Percentiles rank a stretch among this genome's conserved stretches.
These are phyloP conservation scores for Acronicta psi DNA, from an alignment of 2,888 invertebrate genomes.

Conservation along the genomic window DNA sequence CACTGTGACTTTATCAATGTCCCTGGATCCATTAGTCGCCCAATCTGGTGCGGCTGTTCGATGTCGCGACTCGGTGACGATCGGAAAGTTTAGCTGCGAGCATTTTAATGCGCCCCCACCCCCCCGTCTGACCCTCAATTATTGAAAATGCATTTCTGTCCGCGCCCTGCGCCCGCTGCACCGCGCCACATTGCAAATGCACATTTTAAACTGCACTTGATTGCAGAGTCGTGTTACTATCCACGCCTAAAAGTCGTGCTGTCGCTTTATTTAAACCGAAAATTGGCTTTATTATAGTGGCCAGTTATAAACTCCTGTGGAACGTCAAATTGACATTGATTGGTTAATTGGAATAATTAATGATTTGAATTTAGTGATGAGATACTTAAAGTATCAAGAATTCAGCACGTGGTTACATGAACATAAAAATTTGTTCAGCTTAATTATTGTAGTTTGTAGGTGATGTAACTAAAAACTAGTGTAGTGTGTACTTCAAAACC, in stretches of 20 bases:
- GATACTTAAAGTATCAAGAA: conserved; percentile 7
- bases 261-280: conserved; percentile 79
- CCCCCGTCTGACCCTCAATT: conserved; percentile 88
- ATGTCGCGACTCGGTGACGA: conserved; percentile 68
- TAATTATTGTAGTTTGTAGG: no score
- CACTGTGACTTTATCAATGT: conserved; percentile 18
- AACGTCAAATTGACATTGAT: conserved; percentile 49
- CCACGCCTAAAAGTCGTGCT: conserved; percentile 82
- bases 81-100: conserved; percentile 81
- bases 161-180: conserved; percentile 80
- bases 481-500: background rate
- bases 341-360: conserved; percentile 41
- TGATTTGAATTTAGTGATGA: conserved; percentile 25
- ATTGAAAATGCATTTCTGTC: conserved; percentile 88
- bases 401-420: conserved; percentile 2
- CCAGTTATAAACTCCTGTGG: conserved; percentile 62
- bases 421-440: background rate
- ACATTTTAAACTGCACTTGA: conserved; percentile 89
- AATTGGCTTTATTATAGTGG: conserved; percentile 68
- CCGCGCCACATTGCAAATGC: conserved; percentile 85
- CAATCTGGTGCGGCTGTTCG: conserved; percentile 53
- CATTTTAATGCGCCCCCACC: conserved; percentile 83
- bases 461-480: background rate
- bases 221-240: conserved; percentile 86
- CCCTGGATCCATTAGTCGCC: conserved; percentile 57